Percentiles rank a stretch among this genome's conserved stretches.
phyloP scores from a whole-genome alignment of 2,113 vertebrate genomes.

The Galeopterus variegatus region DNA sequence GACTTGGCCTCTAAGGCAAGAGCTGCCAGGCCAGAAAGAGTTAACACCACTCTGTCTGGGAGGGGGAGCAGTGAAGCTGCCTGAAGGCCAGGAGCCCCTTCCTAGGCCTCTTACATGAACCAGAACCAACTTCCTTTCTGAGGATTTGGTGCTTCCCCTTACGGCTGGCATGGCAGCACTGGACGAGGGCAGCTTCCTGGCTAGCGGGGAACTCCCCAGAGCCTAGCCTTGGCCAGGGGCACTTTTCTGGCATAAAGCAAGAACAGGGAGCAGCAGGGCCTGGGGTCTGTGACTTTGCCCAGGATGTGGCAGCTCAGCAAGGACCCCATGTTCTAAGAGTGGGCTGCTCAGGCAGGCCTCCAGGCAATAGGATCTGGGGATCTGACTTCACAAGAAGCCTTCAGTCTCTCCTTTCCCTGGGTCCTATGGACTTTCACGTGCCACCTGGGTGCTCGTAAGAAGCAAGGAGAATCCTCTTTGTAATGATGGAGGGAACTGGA shows the following conservation, averaged over 20 bases:
- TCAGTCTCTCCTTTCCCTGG: neutral
- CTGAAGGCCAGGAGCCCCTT: neutral
- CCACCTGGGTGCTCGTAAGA: neutral
- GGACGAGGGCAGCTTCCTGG: neutral
- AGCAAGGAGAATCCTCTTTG: neutral
- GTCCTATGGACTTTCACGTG: neutral
- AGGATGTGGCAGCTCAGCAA: neutral
- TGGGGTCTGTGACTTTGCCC: neutral
- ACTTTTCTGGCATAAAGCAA: neutral
- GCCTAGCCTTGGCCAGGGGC: neutral
- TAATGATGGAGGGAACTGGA: neutral
- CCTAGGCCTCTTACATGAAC: neutral
- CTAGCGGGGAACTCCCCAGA: neutral
- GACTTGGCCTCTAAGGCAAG: neutral
- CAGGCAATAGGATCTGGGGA: neutral
- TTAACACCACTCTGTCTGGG: neutral
- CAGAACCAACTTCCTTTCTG: conserved; percentile 22
- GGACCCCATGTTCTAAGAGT: too few relatives aligned
- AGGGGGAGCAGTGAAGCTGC: neutral
- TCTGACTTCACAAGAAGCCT: neutral
- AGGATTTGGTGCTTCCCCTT: neutral
- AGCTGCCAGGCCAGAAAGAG: neutral
- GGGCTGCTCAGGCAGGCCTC: neutral
- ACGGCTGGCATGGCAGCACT: neutral
- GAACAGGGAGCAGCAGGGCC: too few relatives aligned